These are phyloP conservation scores for Pogonocichla stellata DNA, from an alignment of 2,113 vertebrate species.

Conservation along the genomic window DNA sequence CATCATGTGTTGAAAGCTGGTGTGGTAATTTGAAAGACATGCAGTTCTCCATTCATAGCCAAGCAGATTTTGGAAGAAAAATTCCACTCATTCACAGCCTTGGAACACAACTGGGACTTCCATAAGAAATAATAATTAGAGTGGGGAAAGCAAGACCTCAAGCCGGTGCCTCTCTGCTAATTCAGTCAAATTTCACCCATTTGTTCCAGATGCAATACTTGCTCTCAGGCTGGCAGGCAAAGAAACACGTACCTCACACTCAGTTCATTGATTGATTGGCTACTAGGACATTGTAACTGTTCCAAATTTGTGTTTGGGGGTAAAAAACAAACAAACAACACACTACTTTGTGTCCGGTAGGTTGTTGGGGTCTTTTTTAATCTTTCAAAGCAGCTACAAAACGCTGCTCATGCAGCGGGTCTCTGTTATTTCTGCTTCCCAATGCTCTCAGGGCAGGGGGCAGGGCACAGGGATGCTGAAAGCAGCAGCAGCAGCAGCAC, in stretches of 20 bases:
- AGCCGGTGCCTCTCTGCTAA: neutral
- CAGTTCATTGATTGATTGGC: neutral
- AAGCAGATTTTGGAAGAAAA: slow-evolving; percentile 6
- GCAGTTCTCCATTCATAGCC: neutral
- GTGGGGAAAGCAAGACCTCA: neutral
- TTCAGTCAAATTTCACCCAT: neutral
- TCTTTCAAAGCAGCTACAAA: neutral
- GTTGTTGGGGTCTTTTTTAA: neutral
- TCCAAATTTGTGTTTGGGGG: neutral
- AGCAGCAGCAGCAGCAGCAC: too few species aligned
- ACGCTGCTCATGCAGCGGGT: too few species aligned
- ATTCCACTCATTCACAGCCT: slow-evolving; percentile 4
- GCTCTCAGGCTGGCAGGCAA: neutral
- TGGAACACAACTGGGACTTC: neutral
- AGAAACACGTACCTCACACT: neutral
- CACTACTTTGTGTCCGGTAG: neutral
- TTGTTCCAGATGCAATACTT: neutral
- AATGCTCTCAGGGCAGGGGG: too few species aligned
- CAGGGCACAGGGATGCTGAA: too few species aligned
- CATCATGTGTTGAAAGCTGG: neutral
- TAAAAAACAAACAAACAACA: neutral
- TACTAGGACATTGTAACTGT: neutral
- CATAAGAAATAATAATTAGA: slow-evolving; percentile 16
- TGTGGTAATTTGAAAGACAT: slow-evolving; percentile 1
- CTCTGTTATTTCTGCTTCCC: too few species aligned